Percentiles rank a stretch among this genome's conserved stretches.
Conservation (phyloP, 2,113 vertebrate genomes). For the Erinaceus europaeus region DNA sequence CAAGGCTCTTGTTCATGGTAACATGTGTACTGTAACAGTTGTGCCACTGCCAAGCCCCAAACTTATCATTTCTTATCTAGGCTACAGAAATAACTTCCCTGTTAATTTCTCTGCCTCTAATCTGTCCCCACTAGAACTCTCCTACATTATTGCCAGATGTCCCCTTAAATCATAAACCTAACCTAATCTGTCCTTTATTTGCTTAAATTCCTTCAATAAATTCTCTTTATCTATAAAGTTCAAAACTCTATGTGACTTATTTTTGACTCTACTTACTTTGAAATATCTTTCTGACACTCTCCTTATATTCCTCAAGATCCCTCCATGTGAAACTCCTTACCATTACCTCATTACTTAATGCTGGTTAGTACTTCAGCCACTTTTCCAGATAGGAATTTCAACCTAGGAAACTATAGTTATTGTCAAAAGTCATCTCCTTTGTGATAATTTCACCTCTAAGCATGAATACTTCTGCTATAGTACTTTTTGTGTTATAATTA, state of each 20-base stretch:
- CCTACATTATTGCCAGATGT: background rate
- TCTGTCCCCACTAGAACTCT: background rate
- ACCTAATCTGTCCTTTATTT: background rate
- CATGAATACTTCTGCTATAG: background rate
- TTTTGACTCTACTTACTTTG: background rate
- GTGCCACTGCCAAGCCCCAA: too few species aligned
- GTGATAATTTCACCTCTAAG: background rate
- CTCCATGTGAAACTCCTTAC: background rate
- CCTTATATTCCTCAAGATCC: background rate
- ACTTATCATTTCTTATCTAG: background rate
- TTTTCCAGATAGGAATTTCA: slow-evolving; percentile 6
- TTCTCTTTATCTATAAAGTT: background rate
- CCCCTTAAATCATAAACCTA: background rate
- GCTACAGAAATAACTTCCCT: background rate
- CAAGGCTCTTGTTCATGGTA: too few species aligned
- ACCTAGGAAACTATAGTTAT: background rate
- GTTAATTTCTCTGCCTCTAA: background rate
- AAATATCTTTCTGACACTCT: background rate
- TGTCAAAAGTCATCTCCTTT: background rate
- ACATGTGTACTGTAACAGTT: too few species aligned
- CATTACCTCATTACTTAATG: background rate
- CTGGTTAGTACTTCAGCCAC: background rate
- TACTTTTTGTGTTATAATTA: background rate
- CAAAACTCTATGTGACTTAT: background rate
- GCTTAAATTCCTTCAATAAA: background rate